Conservation (phyloP, 2,797 vertebrate species). For the Diglossa cyanea region DNA sequence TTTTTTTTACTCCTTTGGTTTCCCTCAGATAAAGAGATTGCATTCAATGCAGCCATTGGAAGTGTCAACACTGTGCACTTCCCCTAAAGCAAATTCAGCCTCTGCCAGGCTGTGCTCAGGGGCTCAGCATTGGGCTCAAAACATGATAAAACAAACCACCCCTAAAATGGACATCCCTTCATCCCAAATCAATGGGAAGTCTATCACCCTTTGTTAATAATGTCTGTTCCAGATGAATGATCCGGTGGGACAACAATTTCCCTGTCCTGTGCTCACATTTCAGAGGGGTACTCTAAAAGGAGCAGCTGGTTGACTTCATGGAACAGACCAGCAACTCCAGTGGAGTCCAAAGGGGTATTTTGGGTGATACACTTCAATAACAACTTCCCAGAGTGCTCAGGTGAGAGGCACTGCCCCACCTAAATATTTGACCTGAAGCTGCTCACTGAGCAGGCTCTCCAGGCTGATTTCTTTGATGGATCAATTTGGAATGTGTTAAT, state of each 20-base stretch:
- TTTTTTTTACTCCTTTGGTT: background rate
- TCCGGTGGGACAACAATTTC: background rate
- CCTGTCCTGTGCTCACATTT: constrained; percentile 24
- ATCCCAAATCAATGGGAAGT: constrained; percentile 13
- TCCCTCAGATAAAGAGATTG: background rate
- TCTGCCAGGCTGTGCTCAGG: background rate
- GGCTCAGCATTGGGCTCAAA: background rate
- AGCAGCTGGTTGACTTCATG: constrained; percentile 26
- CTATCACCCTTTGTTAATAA: constrained; percentile 40
- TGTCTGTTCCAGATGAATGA: constrained; percentile 41
- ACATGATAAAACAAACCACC: background rate
- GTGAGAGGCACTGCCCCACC: constrained; percentile 37
- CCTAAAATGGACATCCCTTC: background rate
- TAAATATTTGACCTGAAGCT: constrained; percentile 54
- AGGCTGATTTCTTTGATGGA: constrained; percentile 45
- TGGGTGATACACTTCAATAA: constrained; percentile 8
- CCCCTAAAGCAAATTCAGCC: background rate
- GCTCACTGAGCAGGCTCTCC: constrained; percentile 34
- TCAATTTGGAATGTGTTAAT: constrained; percentile 60
- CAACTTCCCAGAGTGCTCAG: constrained; percentile 8
- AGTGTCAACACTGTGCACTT: background rate
- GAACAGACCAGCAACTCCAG: constrained; percentile 19
- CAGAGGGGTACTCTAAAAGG: constrained; percentile 30
- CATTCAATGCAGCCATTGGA: background rate
- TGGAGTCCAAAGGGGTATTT: constrained; percentile 15